Evolutionary conservation across 2,113 vertebrate genomes (phyloP).

Genomic region (Oreotrochilus melanogaster): DNA sequence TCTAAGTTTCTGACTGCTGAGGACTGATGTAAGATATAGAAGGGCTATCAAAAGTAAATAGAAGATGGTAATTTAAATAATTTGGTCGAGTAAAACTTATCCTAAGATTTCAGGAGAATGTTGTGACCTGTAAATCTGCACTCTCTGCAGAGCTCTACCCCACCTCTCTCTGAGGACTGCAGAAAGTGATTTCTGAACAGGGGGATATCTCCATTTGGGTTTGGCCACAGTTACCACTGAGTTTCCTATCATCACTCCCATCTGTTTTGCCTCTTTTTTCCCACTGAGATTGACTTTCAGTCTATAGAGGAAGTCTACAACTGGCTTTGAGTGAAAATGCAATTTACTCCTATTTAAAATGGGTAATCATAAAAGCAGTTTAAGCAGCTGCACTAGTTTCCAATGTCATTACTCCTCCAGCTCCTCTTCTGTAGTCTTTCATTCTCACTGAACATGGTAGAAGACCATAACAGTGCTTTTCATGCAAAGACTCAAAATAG

Average conservation of each 20-base stretch:
- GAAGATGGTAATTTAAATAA: background rate
- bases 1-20: background rate
- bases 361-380: background rate
- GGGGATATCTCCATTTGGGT: background rate
- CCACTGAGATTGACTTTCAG: background rate
- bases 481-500: background rate
- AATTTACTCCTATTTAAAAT: background rate
- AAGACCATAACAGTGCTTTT: background rate
- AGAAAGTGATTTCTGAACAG: background rate
- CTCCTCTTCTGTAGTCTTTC: background rate
- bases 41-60: background rate
- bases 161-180: background rate
- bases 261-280: background rate
- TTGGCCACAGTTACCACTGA: background rate
- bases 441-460: background rate
- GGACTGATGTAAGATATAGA: background rate
- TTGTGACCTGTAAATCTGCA: background rate
- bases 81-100: background rate
- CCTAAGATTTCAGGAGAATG: background rate
- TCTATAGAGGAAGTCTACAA: background rate
- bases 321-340: background rate
- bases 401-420: background rate
- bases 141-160: background rate
- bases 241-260: background rate
- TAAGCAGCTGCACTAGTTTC: background rate